phyloP scores from a whole-genome alignment of 1,140 invertebrate genomes.

The Pseudomyrmex dendroicus region DNA sequence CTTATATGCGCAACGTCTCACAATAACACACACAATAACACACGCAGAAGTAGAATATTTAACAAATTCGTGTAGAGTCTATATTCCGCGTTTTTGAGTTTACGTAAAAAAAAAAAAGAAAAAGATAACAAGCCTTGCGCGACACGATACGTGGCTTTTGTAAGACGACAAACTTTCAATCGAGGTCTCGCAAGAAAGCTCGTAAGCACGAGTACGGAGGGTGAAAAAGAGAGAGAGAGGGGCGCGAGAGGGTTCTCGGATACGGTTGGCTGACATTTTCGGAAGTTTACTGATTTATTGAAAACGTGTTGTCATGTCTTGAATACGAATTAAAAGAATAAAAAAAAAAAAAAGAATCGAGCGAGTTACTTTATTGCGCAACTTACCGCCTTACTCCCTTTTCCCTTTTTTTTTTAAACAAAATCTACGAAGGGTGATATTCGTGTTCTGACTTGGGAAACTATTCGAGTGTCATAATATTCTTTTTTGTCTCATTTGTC shows the following conservation, averaged over 20 bases:
- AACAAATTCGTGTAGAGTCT: slow-evolving; percentile 67
- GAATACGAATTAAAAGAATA: slow-evolving; percentile 80
- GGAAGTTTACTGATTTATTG: slow-evolving; percentile 82
- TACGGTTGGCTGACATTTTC: slow-evolving; percentile 80
- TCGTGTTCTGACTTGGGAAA: no score
- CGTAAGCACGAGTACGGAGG: slow-evolving; percentile 59
- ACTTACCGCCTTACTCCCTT: not conserved
- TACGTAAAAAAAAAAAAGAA: not conserved
- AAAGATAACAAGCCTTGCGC: slow-evolving; percentile 46
- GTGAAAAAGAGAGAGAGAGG: not conserved
- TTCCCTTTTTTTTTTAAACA: no score
- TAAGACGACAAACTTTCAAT: slow-evolving; percentile 66
- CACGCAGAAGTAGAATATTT: slow-evolving; percentile 70
- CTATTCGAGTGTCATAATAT: no score
- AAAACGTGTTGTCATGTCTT: slow-evolving; percentile 83
- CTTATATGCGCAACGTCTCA: slow-evolving; percentile 73
- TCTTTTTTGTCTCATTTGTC: no score
- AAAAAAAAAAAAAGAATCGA: slow-evolving; percentile 46
- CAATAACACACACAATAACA: slow-evolving; percentile 70
- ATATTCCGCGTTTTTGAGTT: slow-evolving; percentile 43
- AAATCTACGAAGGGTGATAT: no score
- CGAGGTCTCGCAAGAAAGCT: slow-evolving; percentile 69
- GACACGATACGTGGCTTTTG: slow-evolving; percentile 52
- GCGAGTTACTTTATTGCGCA: slow-evolving; percentile 12
- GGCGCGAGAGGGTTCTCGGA: slow-evolving; percentile 62